Percentiles rank a stretch among this genome's conserved stretches.
These are phyloP conservation scores for Nemotelus nigrinus DNA, from an alignment of 2,888 invertebrate genomes.

Conservation along the genomic window DNA sequence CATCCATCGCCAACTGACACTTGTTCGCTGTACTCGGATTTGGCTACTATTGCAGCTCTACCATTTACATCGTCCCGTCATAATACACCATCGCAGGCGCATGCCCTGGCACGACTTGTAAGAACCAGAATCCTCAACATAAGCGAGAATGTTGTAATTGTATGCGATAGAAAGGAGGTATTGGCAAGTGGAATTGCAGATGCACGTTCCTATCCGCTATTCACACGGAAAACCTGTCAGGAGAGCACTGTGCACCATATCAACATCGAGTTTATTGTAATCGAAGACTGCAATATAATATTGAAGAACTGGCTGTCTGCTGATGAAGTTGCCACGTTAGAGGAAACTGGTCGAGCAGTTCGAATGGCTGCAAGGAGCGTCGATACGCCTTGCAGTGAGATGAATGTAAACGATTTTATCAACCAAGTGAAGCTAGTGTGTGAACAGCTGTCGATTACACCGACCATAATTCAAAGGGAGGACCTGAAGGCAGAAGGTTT, in stretches of 20 bases:
- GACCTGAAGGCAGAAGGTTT: constrained; percentile 80
- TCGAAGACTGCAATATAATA: constrained; percentile 58
- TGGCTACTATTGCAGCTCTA: constrained; percentile 77
- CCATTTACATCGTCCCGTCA: constrained; percentile 83
- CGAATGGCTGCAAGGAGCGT: constrained; percentile 82
- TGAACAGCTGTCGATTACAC: constrained; percentile 71
- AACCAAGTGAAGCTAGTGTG: constrained; percentile 76
- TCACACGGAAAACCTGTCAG: constrained; percentile 62
- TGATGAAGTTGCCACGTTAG: constrained; percentile 64
- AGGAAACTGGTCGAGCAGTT: constrained; percentile 71
- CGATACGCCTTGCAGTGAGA: constrained; percentile 85
- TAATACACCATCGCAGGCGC: constrained; percentile 80
- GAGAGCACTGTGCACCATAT: constrained; percentile 60
- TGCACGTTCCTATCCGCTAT: constrained; percentile 82
- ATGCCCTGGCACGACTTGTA: constrained; percentile 80
- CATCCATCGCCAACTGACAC: constrained; percentile 78
- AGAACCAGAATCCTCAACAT: constrained; percentile 71
- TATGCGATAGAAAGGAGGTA: constrained; percentile 80
- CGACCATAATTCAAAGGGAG: constrained; percentile 80
- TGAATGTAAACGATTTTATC: constrained; percentile 83
- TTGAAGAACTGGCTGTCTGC: constrained; percentile 53
- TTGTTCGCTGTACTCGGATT: constrained; percentile 80
- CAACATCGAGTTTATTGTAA: constrained; percentile 68
- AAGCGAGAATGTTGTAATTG: constrained; percentile 79
- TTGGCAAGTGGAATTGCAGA: constrained; percentile 84